Conservation (phyloP, 1,140 invertebrate genomes). For the Formica exsecta region DNA sequence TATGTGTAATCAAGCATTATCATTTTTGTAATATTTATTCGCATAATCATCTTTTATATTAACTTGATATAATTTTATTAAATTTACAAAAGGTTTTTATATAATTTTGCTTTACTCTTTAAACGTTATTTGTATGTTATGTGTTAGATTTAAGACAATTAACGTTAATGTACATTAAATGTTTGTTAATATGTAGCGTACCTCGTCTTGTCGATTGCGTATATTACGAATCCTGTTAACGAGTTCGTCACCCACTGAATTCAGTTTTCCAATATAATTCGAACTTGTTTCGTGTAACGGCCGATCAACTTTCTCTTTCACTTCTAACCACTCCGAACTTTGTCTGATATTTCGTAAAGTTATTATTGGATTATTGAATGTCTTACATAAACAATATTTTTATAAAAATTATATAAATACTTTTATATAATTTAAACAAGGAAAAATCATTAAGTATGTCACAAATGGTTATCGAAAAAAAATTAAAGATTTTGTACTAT, state of each 20-base stretch:
- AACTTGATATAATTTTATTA: not conserved
- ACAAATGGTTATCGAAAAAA: too few relatives aligned
- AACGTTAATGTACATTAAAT: not conserved
- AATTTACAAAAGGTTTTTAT: not conserved
- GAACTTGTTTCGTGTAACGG: constrained; percentile 85
- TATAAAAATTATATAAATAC: too few relatives aligned
- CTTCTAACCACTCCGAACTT: constrained; percentile 87
- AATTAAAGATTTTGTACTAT: too few relatives aligned
- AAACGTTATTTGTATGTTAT: not conserved
- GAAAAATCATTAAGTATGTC: too few relatives aligned
- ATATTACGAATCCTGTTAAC: constrained; percentile 82
- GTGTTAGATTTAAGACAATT: not conserved
- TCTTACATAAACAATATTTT: not conserved
- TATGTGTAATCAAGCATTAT: not conserved
- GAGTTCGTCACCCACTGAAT: constrained; percentile 85
- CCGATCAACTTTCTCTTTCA: constrained; percentile 85
- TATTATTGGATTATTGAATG: not conserved
- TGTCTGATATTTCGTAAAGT: constrained; percentile 77
- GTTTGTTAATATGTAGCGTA: constrained; percentile 41
- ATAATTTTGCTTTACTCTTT: not conserved
- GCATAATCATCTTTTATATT: not conserved
- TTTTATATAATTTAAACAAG: too few relatives aligned
- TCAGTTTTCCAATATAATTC: constrained; percentile 81
- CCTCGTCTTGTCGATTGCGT: constrained; percentile 89
- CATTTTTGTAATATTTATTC: not conserved